Evolutionary conservation across 2,888 invertebrate species (phyloP), one percentile per base, ranked within the genome.

Genomic region (Physocephala rufipes): DNA sequence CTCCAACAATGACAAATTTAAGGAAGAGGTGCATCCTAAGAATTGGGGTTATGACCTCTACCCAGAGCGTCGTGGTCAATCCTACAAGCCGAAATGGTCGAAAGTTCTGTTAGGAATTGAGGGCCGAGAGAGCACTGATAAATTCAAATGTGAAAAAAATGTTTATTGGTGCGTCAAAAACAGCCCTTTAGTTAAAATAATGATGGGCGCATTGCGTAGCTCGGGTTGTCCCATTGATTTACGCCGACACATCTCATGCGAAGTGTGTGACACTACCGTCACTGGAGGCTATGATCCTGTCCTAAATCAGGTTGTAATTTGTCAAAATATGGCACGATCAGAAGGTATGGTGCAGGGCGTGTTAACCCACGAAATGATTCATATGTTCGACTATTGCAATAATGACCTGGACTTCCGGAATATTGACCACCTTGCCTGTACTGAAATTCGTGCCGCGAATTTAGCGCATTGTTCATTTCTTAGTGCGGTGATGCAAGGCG

Each of bases 331-430:
- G 70, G 92, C 92, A 0, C 89, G 86, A 24, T 88, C 87, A 30
- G 88, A 91, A 81, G 90, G 90, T 15, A 88, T 91, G 84, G 90
- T 95, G 0, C 93, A 93, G 82, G 93, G 92, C 26, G 93, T 96
- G 0, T 83, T 98, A 55, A 91, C 93, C 0, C 98, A 98, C 80
- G 98, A 98, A 86, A 90, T 98, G 90, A 92, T 97, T 62, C 98
- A 98, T 84, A 97, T 97, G 95, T 97, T 96, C 82, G 98, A 98
- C 85, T 94, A 91, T 82, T 98, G 98, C 83, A 90, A 92, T 58
- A 94, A 96, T 76, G 90, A 97, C 62, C 83, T 97, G 70, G 93
- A 98, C 86, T 95, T 96, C 79, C 92, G 90, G 78, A 95, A 97
- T 82, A 88, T 96, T 75, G 93, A 96, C 76, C 98, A 98, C 84